Percentiles rank a stretch among this genome's conserved stretches.
Evolutionary conservation across 2,113 vertebrate genomes (phyloP).

Genomic region (Podarcis muralis): DNA sequence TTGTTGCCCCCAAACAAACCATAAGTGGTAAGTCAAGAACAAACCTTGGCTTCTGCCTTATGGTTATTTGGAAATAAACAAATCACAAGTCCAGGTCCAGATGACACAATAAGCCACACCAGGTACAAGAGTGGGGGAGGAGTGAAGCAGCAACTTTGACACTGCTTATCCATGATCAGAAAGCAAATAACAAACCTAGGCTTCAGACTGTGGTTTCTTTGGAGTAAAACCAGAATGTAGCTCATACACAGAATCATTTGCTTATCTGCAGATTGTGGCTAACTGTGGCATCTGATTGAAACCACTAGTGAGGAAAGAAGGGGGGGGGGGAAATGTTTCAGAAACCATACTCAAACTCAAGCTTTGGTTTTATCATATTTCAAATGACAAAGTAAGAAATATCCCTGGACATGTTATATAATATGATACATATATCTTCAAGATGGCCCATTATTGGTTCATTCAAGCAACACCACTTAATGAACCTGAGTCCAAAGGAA

Average conservation of each 20-base stretch:
- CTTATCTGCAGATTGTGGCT: neutral
- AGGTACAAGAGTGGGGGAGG: no score
- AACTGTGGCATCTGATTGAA: neutral
- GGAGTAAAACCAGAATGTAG: neutral
- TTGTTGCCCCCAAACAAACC: no score
- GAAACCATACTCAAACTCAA: accelerated
- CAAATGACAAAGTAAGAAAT: slow-evolving; percentile 39
- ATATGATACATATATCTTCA: slow-evolving; percentile 23
- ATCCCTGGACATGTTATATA: slow-evolving; percentile 10
- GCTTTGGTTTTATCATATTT: slow-evolving; percentile 22
- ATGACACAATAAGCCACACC: no score
- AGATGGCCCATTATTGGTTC: slow-evolving; percentile 30
- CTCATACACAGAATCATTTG: no score
- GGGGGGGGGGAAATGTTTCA: neutral
- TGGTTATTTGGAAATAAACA: no score
- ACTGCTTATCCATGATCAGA: neutral
- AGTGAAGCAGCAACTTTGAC: no score
- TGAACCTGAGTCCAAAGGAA: slow-evolving; percentile 27
- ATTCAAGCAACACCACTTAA: slow-evolving; percentile 33
- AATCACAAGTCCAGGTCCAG: no score
- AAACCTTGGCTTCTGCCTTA: no score
- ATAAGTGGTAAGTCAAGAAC: no score
- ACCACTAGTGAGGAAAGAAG: neutral
- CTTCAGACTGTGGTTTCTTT: neutral
- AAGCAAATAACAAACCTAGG: neutral